Base-by-base conservation (phyloP, 35 echinoderm and acorn worm genomes). In the Holothuria glaberrima region DNA sequence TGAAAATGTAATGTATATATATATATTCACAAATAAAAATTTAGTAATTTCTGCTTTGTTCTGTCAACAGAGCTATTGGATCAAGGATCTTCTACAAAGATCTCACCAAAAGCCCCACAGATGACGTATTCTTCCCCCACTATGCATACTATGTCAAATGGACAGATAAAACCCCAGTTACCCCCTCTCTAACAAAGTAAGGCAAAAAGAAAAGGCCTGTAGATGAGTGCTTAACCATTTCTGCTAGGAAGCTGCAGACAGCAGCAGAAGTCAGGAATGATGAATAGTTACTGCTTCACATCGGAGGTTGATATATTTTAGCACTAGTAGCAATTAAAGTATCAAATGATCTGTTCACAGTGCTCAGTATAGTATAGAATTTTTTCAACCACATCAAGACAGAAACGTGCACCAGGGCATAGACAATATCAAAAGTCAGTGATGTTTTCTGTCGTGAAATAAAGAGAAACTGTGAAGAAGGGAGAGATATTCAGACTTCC, bases 181-280 rank as follows among this genome's bases (percentile, higher is more conserved):
- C 70, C 30, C 6, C 29, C 70, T 19, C 25, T 73, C 70, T 30
- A 7, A 73, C 30, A 1, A 73, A 73, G 17, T 31, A 73, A 44
- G 0, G 29, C 9, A 73, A 29, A 19, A 73, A 73, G 22, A 38
- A 81, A 81, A 81, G 9, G 46, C 76, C 50, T 50, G 76, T 81
- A 5, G 24, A n/a, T n/a, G n/a, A 48, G 22, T 81, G 76, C 22
- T 21, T 50, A 20, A 81, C 44, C 36, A 25, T 58, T 24, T 50
- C 76, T 24, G 46, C 76, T 54, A 38, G 76, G 76, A 27, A 17
- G n/a, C 28, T 80, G 76, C 50, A 52, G 28, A 28, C 38, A 80
- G 76, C 45, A 24, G 76, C 76, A 80, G 22, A 48, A 24, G 52
- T 54, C 76, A 81, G 22, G 52, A 45, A 81, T 48, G 76, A 81